Evolutionary conservation across 1,140 invertebrate genomes (phyloP).

Genomic region (Coptotermes formosanus): DNA sequence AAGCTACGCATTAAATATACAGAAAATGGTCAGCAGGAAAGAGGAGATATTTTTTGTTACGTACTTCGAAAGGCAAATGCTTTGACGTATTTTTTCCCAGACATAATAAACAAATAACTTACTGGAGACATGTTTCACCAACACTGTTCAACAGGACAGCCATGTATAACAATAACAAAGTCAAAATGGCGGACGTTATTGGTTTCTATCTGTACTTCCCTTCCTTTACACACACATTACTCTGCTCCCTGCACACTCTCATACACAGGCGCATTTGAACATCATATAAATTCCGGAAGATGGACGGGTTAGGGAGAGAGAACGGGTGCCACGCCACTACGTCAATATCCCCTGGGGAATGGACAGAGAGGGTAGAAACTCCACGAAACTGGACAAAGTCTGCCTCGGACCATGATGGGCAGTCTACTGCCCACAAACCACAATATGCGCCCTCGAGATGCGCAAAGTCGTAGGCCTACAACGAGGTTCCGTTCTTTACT

Average conservation of each 20-base stretch:
- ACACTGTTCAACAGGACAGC: neutral
- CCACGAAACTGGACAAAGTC: neutral
- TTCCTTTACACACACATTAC: neutral
- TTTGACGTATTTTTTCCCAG: too few relatives aligned
- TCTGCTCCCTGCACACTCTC: neutral
- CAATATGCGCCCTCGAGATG: neutral
- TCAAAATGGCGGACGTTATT: conserved; percentile 23
- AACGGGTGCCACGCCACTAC: neutral
- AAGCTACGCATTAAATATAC: too few relatives aligned
- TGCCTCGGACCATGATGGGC: neutral
- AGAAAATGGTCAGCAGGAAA: too few relatives aligned
- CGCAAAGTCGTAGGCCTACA: neutral
- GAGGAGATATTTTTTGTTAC: too few relatives aligned
- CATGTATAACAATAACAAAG: neutral
- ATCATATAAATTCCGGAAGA: conserved; percentile 31
- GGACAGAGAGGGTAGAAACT: neutral
- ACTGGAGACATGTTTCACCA: too few relatives aligned
- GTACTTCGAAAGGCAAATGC: too few relatives aligned
- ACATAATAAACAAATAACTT: too few relatives aligned
- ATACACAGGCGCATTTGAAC: conserved; percentile 30
- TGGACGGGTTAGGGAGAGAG: conserved; percentile 26
- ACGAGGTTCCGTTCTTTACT: neutral
- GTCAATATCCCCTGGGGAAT: conserved; percentile 9
- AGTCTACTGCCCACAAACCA: neutral
- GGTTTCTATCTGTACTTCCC: conserved; percentile 6